phyloP scores from a whole-genome alignment of 2,113 vertebrate genomes.

The Phaethon lepturus region DNA sequence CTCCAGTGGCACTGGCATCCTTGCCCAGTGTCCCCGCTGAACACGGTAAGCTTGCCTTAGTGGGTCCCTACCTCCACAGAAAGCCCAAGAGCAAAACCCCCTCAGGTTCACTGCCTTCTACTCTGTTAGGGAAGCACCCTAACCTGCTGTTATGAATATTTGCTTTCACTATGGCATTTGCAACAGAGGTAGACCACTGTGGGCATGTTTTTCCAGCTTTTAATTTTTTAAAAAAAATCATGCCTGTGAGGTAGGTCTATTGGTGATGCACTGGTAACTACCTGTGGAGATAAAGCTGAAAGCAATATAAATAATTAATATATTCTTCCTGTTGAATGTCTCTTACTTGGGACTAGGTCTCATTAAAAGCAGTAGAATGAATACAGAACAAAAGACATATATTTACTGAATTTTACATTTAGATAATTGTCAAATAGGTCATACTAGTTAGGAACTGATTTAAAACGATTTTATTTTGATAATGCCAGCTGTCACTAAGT shows the following conservation, averaged over 20 bases:
- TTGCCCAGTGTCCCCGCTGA: background rate
- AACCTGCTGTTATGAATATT: background rate
- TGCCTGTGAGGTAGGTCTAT: background rate
- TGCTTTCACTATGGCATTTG: background rate
- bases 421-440: background rate
- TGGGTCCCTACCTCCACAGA: background rate
- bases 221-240: accelerated
- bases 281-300: background rate
- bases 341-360: background rate
- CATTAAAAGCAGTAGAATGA: background rate
- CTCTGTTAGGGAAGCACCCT: background rate
- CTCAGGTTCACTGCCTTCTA: background rate
- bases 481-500: background rate
- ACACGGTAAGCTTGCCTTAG: background rate
- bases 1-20: background rate
- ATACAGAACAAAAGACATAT: background rate
- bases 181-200: background rate
- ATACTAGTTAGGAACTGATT: background rate
- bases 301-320: background rate
- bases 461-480: background rate
- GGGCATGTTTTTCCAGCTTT: background rate
- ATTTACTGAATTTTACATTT: background rate
- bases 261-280: background rate
- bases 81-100: background rate
- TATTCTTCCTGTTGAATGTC: background rate